phyloP scores from a whole-genome alignment of 2,113 vertebrate species.

The Xenopus borealis region DNA sequence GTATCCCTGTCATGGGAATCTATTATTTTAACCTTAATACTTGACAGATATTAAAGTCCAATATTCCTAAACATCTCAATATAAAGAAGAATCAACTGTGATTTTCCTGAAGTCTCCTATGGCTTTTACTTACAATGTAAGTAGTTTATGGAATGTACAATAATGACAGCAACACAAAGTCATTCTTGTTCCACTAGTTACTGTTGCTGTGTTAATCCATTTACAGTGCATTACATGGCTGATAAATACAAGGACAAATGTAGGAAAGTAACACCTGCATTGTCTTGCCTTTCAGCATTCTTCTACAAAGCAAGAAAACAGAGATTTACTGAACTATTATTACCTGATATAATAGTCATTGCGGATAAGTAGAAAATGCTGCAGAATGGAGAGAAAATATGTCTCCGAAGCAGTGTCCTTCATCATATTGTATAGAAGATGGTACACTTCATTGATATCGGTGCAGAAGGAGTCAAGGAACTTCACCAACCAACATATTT shows the following conservation, averaged over 20 bases:
- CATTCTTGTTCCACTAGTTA: neutral
- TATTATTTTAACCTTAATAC: too few species aligned
- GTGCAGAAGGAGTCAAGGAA: slow-evolving; percentile 79
- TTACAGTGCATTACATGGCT: neutral
- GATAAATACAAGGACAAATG: neutral
- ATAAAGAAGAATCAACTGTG: too few species aligned
- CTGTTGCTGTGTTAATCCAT: neutral
- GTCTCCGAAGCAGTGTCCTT: slow-evolving; percentile 87
- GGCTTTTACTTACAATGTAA: neutral
- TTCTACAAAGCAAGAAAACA: neutral
- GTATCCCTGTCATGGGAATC: too few species aligned
- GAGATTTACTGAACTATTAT: slow-evolving; percentile 46
- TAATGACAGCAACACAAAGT: neutral
- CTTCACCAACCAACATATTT: neutral
- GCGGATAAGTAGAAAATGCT: slow-evolving; percentile 93
- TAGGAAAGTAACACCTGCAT: neutral
- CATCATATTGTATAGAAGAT: slow-evolving; percentile 93
- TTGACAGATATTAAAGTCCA: too few species aligned
- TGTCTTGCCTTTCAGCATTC: neutral
- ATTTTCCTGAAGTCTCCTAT: neutral
- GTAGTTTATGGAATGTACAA: neutral
- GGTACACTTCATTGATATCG: slow-evolving; percentile 91
- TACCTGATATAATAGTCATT: slow-evolving; percentile 95
- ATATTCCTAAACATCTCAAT: too few species aligned
- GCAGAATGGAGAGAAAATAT: slow-evolving; percentile 91